A percentile compares a stretch with the other conserved stretches of the same genome.
phyloP scores from a whole-genome alignment of 1,140 invertebrate species.

The Drosophila aff. region DNA sequence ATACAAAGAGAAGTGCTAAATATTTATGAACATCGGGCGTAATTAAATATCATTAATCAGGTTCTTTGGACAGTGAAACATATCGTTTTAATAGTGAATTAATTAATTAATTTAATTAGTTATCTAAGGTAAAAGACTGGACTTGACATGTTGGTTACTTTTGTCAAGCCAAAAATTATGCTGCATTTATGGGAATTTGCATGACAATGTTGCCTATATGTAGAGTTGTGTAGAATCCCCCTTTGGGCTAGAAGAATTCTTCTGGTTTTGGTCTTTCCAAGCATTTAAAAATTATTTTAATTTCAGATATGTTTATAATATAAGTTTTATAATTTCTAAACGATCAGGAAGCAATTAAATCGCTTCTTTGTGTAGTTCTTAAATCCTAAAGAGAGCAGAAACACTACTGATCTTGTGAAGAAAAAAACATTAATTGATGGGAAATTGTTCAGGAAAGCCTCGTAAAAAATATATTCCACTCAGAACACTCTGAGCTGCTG shows the following conservation, averaged over 20 bases:
- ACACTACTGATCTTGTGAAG: background rate
- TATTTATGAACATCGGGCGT: slow-evolving; percentile 2
- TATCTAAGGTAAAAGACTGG: background rate
- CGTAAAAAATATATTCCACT: background rate
- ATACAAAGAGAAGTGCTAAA: background rate
- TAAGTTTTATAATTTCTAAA: background rate
- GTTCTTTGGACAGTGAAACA: background rate
- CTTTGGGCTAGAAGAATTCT: background rate
- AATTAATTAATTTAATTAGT: background rate
- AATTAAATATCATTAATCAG: background rate
- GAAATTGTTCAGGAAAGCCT: background rate
- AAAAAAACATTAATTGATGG: background rate
- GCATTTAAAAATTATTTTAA: background rate
- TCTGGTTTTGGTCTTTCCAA: background rate
- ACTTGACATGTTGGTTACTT: background rate
- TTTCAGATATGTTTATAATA: background rate
- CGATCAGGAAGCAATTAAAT: background rate
- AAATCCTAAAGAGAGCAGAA: too few relatives aligned
- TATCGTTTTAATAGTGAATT: background rate
- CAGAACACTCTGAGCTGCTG: background rate
- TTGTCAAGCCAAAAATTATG: slow-evolving; percentile 12
- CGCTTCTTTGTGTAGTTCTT: background rate
- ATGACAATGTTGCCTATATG: background rate
- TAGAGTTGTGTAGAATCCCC: background rate
- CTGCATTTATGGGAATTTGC: background rate